Evolutionary conservation across 2,888 invertebrate species (phyloP), one percentile per base, ranked within the genome.

Genomic region (Nomada hirtipes): DNA sequence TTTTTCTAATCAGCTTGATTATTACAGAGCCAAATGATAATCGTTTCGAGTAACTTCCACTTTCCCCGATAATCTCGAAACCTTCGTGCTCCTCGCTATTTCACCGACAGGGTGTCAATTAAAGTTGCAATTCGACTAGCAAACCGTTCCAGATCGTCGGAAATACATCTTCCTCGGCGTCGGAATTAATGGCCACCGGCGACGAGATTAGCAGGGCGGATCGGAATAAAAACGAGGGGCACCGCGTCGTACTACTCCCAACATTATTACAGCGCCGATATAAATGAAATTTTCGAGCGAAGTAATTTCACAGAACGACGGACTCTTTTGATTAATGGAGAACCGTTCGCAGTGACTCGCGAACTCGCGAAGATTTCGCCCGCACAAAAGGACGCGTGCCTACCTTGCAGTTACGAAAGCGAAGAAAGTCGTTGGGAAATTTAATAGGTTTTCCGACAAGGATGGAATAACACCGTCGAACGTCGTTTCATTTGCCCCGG

Each of bases 261-360:
- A 65, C 57, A 60, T 65, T 75, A 63, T 68, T 44, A 52, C 75
- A 9, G 52, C 42, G 60, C 9, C 63, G 55, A 59, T 29, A 53
- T 79, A 65, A 79, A 70, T 76, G 70, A 79, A 79, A 79, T 76
- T 59, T 77, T 64, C 68, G 55, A 63, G 57, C 47, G 64, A 55
- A 65, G 75, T 70, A 79, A 79, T 70, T 79, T 79, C 76, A 69
- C 76, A 64, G 76, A 57, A 69, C 79, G 79, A 13, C 52, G 65
- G 69, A 70, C 70, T 76, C 76, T 76, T 76, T 70, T 70, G 79
- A 79, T 76, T 76, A 79, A 79, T 65, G 70, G 53, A 44, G 64
- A 70, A 70, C 44, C 64, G 63, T 1, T 10, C n/a, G n/a, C 15
- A 50, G 36, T 68, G 60, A 36, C 15, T 52, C 57, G 71, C 9